phyloP scores from a whole-genome alignment of 2,888 invertebrate species.

The Philhelius pedissequus region DNA sequence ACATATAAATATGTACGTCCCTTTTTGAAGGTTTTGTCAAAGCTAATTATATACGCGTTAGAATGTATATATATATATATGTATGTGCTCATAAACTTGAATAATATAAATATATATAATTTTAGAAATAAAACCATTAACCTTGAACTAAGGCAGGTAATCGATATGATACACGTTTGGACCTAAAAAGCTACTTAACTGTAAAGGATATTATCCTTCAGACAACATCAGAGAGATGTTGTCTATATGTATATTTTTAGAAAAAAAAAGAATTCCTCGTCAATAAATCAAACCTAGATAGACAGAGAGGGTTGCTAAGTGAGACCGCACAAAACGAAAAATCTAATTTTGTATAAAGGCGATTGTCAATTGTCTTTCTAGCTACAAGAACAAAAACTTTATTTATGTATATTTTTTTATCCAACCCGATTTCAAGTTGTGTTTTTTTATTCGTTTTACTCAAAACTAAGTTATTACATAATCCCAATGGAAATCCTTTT shows the following conservation, averaged over 20 bases:
- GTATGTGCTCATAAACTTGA: background rate
- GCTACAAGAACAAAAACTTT: constrained; percentile 12
- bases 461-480: background rate
- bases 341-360: constrained; percentile 21
- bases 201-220: constrained; percentile 12
- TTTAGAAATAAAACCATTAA: constrained; percentile 24
- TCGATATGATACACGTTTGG: constrained; percentile 47
- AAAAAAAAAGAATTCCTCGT: background rate
- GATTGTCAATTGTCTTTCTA: background rate
- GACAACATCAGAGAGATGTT: constrained; percentile 9
- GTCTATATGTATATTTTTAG: constrained; percentile 49
- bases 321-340: constrained; percentile 13
- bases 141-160: constrained; percentile 44
- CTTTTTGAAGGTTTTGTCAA: constrained; percentile 33
- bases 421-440: background rate
- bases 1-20: constrained; percentile 1
- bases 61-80: background rate
- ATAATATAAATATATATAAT: too few relatives aligned
- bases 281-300: background rate
- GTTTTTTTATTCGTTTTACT: background rate
- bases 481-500: background rate
- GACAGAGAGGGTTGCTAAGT: background rate
- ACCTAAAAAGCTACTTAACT: background rate
- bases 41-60: constrained; percentile 51
- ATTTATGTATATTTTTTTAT: background rate